A percentile compares a stretch with the other conserved stretches of the same genome.
These are phyloP conservation scores for Siderastrea radians DNA, from an alignment of 92 coral and sea anemone species.

Conservation along the genomic window DNA sequence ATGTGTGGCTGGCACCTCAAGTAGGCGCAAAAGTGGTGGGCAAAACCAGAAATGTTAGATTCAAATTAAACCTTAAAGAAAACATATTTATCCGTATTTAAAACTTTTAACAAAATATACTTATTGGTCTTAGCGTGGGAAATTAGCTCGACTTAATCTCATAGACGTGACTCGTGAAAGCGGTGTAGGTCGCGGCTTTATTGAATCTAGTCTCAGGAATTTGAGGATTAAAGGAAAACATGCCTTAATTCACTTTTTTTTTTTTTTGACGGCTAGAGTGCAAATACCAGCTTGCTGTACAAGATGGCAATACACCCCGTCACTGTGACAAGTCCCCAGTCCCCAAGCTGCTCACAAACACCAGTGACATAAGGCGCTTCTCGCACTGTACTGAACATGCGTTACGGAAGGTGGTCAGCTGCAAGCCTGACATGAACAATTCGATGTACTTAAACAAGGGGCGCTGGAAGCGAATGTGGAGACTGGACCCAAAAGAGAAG, in stretches of 20 bases:
- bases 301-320: not conserved
- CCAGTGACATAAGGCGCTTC: not conserved
- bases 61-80: too few relatives aligned
- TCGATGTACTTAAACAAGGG: conserved; percentile 8
- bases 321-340: not conserved
- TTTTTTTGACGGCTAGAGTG: not conserved
- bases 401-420: conserved; percentile 6
- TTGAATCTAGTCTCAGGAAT: too few relatives aligned
- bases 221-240: not conserved
- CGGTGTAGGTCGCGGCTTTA: too few relatives aligned
- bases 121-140: too few relatives aligned
- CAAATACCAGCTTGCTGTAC: not conserved
- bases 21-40: too few relatives aligned
- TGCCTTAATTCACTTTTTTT: not conserved
- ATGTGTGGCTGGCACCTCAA: too few relatives aligned
- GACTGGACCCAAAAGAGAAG: not conserved
- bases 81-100: too few relatives aligned
- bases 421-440: not conserved
- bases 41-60: too few relatives aligned
- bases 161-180: too few relatives aligned
- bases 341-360: conserved; percentile 15
- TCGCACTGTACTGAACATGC: conserved; percentile 12
- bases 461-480: conserved; percentile 33
- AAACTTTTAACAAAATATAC: too few relatives aligned
- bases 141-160: too few relatives aligned